Conservation (phyloP, 2,797 vertebrate genomes). For the Gastrophryne carolinensis region DNA sequence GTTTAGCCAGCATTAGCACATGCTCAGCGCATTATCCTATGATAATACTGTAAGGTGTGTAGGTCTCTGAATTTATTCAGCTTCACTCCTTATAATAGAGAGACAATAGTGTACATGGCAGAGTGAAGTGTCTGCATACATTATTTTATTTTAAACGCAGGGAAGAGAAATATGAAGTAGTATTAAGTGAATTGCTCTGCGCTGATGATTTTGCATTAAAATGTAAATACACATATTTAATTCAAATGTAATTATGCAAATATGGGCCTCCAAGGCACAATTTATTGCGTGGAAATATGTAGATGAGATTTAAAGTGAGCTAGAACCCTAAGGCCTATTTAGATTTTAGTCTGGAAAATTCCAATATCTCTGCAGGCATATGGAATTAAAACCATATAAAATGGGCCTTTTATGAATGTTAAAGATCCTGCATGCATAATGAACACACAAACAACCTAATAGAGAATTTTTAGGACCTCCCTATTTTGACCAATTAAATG, state of each 20-base stretch:
- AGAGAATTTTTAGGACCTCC: no score
- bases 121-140: no score
- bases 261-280: conserved; percentile 39
- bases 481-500: no score
- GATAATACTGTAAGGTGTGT: no score
- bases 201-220: conserved; percentile 32
- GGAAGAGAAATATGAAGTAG: not conserved
- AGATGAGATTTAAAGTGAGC: conserved; percentile 39
- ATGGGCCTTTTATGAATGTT: not conserved
- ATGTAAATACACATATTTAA: conserved; percentile 49
- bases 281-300: conserved; percentile 46
- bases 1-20: no score
- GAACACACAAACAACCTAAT: no score
- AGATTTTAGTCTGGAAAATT: conserved; percentile 10
- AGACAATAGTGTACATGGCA: no score
- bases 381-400: conserved; percentile 15
- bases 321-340: conserved; percentile 32
- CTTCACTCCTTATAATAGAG: no score
- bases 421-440: not conserved
- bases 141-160: not conserved
- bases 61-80: no score
- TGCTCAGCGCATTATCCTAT: no score
- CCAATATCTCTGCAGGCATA: conserved; percentile 7
- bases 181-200: not conserved
- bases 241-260: conserved; percentile 50